Conservation (phyloP, 2,113 vertebrate genomes). For the Catharus bicknelli region DNA sequence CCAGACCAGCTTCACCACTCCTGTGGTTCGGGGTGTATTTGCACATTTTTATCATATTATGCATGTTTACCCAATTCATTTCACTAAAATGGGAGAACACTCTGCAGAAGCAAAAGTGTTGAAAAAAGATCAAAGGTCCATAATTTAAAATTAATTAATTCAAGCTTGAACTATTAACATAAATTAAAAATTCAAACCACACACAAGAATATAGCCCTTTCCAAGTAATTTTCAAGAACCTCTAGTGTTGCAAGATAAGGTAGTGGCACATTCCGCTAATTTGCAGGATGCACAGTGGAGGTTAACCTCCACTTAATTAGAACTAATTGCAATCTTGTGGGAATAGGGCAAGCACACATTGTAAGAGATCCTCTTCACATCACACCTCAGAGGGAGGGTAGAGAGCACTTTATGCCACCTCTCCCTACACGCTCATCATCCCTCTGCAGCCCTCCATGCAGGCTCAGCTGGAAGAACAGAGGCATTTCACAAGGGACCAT, state of each 20-base stretch:
- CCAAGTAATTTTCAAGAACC: slow-evolving; percentile 36
- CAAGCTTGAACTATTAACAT: slow-evolving; percentile 8
- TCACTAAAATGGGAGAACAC: neutral
- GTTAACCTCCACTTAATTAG: slow-evolving; percentile 65
- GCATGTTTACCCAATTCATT: neutral
- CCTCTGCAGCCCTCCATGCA: neutral
- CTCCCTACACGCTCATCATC: neutral
- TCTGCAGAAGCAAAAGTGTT: neutral
- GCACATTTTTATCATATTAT: neutral
- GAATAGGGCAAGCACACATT: neutral
- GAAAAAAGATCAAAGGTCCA: neutral
- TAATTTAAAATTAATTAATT: slow-evolving; percentile 15
- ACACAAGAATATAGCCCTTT: neutral
- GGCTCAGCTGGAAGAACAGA: neutral
- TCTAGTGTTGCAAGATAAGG: slow-evolving; percentile 13
- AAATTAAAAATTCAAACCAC: slow-evolving; percentile 50
- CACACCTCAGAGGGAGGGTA: neutral
- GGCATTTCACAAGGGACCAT: neutral
- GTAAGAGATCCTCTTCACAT: neutral
- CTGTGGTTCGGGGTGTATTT: neutral
- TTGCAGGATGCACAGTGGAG: slow-evolving; percentile 1
- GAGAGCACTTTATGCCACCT: neutral
- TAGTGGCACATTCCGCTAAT: slow-evolving; percentile 33
- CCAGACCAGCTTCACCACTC: neutral
- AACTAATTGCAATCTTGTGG: slow-evolving; percentile 27